phyloP scores from a whole-genome alignment of 2,888 invertebrate genomes.

The Drosophila aldrichi region DNA sequence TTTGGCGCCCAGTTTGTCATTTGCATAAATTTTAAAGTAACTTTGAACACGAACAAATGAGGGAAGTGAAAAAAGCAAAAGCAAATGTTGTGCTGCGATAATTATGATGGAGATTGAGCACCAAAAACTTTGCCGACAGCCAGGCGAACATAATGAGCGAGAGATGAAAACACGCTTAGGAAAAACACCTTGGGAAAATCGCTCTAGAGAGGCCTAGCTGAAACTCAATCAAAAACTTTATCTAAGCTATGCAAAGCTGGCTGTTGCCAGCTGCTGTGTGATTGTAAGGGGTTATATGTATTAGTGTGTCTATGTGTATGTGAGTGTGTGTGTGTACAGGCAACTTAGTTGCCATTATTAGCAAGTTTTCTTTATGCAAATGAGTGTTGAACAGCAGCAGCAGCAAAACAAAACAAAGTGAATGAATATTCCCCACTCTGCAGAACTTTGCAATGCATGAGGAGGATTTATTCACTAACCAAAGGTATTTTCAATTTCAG shows the following conservation, averaged over 20 bases:
- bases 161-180: constrained; percentile 33
- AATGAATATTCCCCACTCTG: constrained; percentile 9
- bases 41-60: neutral
- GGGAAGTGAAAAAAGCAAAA: neutral
- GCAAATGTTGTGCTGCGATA: constrained; percentile 29
- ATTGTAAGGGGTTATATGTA: neutral
- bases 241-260: constrained; percentile 48
- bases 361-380: constrained; percentile 57
- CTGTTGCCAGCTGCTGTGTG: constrained; percentile 38
- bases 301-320: constrained; percentile 9
- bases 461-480: neutral
- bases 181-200: constrained; percentile 49
- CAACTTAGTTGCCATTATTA: constrained; percentile 57
- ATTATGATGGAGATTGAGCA: constrained; percentile 52
- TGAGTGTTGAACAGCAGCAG: constrained; percentile 36
- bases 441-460: neutral
- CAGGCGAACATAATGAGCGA: constrained; percentile 35
- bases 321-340: constrained; percentile 18
- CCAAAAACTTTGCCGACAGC: constrained; percentile 41
- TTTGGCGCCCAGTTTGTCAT: constrained; percentile 21
- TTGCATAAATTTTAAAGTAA: constrained; percentile 40
- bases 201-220: constrained; percentile 12
- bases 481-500: neutral
- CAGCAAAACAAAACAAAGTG: constrained; percentile 19
- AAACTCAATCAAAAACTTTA: constrained; percentile 59